Evolutionary conservation across 1,140 invertebrate genomes (phyloP), one percentile per base, ranked within the genome.

Genomic region (Penaeus vannamei): DNA sequence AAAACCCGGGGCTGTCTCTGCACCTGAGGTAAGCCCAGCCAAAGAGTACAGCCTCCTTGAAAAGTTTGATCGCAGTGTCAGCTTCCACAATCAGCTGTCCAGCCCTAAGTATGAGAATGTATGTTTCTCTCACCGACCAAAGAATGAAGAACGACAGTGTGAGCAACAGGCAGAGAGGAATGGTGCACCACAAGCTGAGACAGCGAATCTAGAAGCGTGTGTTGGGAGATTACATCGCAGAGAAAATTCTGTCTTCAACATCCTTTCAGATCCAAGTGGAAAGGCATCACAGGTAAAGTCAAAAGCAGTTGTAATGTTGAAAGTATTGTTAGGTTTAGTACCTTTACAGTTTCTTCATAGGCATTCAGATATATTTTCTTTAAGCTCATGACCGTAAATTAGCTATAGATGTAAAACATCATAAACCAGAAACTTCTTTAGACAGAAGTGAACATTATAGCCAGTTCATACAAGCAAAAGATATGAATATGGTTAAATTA

Each of bases 51-150:
- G 86, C 76, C 90, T 83, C 12, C 87, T 90, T 29, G 87, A 92
- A 60, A 88, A 87, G 64, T 91, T 91, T 62, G 89, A 80, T 76
- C 86, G 91, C 46, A 92, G 90, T 87, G 66, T 92, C 36, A 92
- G 91, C 76, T 92, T 91, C 76, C 91, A 92, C 62, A 92, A 92
- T 80, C 90, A 91, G 66, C 89, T 91, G n/a, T 92, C 91, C 7
- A 92, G 91, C 66, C 91, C 91, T 29, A 92, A 91, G 77, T 91
- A 90, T 90, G 89, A 91, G 61, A 91, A 92, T 88, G 90, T 90
- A 26, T 92, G 91, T 86, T 91, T 91, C 62, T 62, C 77, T 61
- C 85, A 81, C 10, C 60, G 86, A 32, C 66, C 82, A 23, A 79
- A 69, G 59, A 82, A 85, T 46, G 83, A 76, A 59, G 87, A 89